A percentile compares a stretch with the other conserved stretches of the same genome.
These are phyloP conservation scores for Ruditapes philippinarum DNA, from an alignment of 1,140 invertebrate genomes.

Conservation along the genomic window DNA sequence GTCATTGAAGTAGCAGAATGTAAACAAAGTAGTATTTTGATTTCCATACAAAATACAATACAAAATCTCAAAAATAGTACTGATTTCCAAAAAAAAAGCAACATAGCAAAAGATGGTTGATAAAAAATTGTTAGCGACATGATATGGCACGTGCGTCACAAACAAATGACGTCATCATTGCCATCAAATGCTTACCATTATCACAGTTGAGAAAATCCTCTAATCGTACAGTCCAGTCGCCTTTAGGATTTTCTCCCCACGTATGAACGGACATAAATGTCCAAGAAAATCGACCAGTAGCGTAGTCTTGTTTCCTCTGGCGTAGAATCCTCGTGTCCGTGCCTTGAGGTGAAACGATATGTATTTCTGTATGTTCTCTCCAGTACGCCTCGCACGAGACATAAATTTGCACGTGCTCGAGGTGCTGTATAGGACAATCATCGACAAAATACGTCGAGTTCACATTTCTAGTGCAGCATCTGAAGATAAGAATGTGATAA, in stretches of 20 bases:
- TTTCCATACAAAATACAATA: too few species aligned
- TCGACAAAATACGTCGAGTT: background rate
- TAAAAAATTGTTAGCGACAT: too few species aligned
- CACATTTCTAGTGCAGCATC: background rate
- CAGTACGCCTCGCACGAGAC: background rate
- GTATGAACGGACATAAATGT: slow-evolving; percentile 37
- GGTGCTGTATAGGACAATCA: background rate
- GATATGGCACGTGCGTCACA: too few species aligned
- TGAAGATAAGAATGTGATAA: too few species aligned
- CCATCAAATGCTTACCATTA: too few species aligned
- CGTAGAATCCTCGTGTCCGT: background rate
- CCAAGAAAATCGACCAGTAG: background rate
- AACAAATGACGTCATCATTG: too few species aligned
- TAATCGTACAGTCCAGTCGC: slow-evolving; percentile 6
- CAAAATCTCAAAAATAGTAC: too few species aligned
- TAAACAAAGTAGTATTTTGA: too few species aligned
- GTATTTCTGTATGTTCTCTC: background rate
- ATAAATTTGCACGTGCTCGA: background rate
- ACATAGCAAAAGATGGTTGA: too few species aligned
- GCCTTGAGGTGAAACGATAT: background rate
- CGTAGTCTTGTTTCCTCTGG: background rate
- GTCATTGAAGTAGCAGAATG: too few species aligned
- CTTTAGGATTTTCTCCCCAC: slow-evolving; percentile 9
- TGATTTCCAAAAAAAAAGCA: too few species aligned
- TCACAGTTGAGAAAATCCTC: slow-evolving; percentile 6